Base-by-base conservation (phyloP, 1,140 invertebrate species). In the Metaphire vulgaris region DNA sequence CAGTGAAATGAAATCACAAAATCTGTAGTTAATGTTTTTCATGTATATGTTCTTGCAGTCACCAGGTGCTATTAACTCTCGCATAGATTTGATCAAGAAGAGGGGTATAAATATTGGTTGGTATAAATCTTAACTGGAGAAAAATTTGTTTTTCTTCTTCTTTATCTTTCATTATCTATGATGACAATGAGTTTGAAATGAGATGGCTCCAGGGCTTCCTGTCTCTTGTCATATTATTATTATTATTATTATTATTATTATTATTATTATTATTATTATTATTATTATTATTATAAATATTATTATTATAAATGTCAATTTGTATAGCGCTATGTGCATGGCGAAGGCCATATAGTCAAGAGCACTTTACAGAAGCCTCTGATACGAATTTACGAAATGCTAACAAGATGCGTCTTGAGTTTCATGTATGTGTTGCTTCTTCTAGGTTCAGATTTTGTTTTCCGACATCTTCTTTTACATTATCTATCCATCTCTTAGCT, bases 231-330 rank as follows among this genome's bases (percentile, higher is more conserved):
- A n/a, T n/a, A n/a, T n/a, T n/a, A n/a, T n/a, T n/a, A n/a, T n/a
- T n/a, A n/a, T n/a, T n/a, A n/a, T n/a, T n/a, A 65, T 65, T 65
- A 67, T 67, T 67, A 68, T 21, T 68, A 21, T 14, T 15, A 68
- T 68, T 68, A 68, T 68, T 68, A 68, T 21, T 21, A 68, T 12
- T 2, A 12, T 30, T 68, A 30, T 12, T 29, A 68, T 29, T 68
- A 68, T 29, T 68, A 15, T 12, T 15, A 21, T 0, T 68, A 68
- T 29, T 68, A 30, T 29, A 68, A 1, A 68, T 15, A 21, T 2
- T 30, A 66, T 66, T n/a, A 66, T 28, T 66, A 28, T n/a, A n/a
- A n/a, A n/a, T n/a, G n/a, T n/a, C n/a, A n/a, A n/a, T n/a, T n/a
- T n/a, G n/a, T n/a, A n/a, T n/a, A n/a, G n/a, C n/a, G n/a, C n/a